Base-by-base conservation (phyloP, 1,140 invertebrate genomes). In the Drosophila triauraria region DNA sequence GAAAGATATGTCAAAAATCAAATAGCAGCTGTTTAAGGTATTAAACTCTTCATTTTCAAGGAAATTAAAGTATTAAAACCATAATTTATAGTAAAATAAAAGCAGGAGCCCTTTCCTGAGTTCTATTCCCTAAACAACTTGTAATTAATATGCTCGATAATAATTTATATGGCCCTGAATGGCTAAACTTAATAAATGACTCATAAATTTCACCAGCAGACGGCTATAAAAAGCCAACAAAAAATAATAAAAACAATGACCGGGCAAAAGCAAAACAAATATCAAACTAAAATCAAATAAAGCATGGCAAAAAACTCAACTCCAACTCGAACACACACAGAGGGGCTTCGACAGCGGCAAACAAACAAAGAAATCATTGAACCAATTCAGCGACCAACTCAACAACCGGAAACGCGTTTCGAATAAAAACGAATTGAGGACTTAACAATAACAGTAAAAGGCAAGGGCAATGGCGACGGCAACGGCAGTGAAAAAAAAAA, bases 321-420 rank as follows among this genome's bases (percentile, higher is more conserved):
- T 38, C 17, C 62, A 82, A 43, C 53, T 38, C 23, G 44, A 79
- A 79, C 79, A 82, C 63, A 79, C 64, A 80, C 78, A 69, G 54
- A 46, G 47, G 35, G 40, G 38, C 30, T 32, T 32, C 9, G 44
- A 20, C 56, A 58, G 35, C 38, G 56, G 44, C 47, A 60, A 56
- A 71, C 56, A 78, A 84, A 90, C 78, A 90, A 90, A 90, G 85
- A 90, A 90, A 90, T 90, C 85, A 85, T 90, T 85, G 85, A 90
- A 90, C 85, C 85, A 90, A 90, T 90, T 90, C 85, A 90, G 85
- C 85, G 85, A 90, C 85, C 85, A 90, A 90, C 81, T 90, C 85
- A 90, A 90, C 85, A 90, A 90, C 85, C 85, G 85, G 85, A 90
- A 90, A 90, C 85, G 85, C 85, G 75, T 90, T 90, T 90, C 85